These are phyloP conservation scores for Megaleporinus macrocephalus DNA, from an alignment of 2,113 vertebrate species.

Conservation along the genomic window DNA sequence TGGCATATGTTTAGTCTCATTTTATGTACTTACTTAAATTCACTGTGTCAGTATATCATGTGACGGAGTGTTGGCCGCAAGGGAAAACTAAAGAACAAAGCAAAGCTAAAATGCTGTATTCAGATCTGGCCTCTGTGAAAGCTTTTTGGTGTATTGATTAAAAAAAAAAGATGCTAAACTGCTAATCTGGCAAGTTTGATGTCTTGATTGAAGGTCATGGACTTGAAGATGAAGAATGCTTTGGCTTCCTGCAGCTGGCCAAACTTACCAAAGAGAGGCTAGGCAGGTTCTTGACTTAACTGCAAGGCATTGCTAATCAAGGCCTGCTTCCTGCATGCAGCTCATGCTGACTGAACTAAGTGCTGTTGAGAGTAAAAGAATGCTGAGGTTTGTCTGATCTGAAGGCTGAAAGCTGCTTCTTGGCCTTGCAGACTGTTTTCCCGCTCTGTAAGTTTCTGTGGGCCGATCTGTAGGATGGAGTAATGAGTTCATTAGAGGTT, in stretches of 20 bases:
- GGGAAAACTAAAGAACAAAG: conserved; percentile 24
- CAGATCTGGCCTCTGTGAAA: conserved; percentile 17
- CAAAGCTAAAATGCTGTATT: conserved; percentile 30
- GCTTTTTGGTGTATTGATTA: background rate
- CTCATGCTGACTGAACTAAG: background rate
- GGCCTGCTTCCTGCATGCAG: conserved; percentile 19
- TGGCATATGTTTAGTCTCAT: conserved; percentile 10
- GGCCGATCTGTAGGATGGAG: conserved; percentile 18
- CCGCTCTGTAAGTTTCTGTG: background rate
- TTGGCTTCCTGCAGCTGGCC: background rate
- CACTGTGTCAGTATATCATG: conserved; percentile 29
- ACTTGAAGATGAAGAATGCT: conserved; percentile 47
- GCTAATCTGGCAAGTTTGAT: conserved; percentile 27
- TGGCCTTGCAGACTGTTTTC: background rate
- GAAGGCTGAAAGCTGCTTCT: background rate
- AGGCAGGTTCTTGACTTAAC: background rate
- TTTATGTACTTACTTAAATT: conserved; percentile 34
- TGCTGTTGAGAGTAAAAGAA: background rate
- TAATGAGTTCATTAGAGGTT: conserved; percentile 25
- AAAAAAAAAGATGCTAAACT: conserved; percentile 9
- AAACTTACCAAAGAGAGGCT: background rate
- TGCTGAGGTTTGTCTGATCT: background rate
- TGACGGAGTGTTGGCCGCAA: background rate
- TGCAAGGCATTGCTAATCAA: background rate
- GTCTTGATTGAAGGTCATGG: conserved; percentile 19